Base-by-base conservation (phyloP, 2,113 vertebrate genomes). In the Actenoides lindsayi region DNA sequence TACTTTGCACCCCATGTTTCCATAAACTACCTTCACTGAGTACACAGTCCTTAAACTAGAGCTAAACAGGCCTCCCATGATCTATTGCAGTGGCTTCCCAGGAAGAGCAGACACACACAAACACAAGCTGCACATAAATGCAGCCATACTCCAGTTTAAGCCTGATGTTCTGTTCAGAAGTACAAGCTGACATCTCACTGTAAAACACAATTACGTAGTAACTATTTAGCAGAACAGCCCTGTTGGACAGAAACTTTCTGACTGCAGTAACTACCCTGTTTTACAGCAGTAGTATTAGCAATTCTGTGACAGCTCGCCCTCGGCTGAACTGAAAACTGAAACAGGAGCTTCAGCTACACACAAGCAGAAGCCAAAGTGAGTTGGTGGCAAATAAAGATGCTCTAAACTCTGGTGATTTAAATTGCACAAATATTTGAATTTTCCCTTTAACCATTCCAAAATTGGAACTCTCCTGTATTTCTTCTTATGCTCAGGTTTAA, bases 51-150 rank as follows among this genome's bases (percentile, higher is more conserved):
- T 18, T 48, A 28, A 13, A 42, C 28, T 4, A 41, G 5, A 83
- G 37, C 27, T 71, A 6, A n/a, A 23, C 2, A 13, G 46, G 19
- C 57, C 71, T 10, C 35, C 41, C 28, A 3, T 41, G 42, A 53
- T 10, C 63, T n/a, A 3, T 3, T 15, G 23, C 28, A 31, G 35
- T 3, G 17, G 46, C 39, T 24, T 31, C 7, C 1, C 5, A 14
- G 80, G 64, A 23, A 65, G 24, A 31, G 16, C 17, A 71, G 63
- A 18, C 57, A 24, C 15, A 20, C 1, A 0, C 2, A 0, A 59
- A 74, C 42, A 37, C 15, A 5, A 20, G 0, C 33, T 5, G 13
- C 25, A 63, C 4, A 5, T 7, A 4, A 42, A 17, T 6, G 7
- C 54, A 8, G 5, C 12, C 54, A 19, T 53, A 2, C 25, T 57